These are phyloP conservation scores for Diadromus collaris DNA, from an alignment of 2,888 invertebrate species.

Conservation along the genomic window DNA sequence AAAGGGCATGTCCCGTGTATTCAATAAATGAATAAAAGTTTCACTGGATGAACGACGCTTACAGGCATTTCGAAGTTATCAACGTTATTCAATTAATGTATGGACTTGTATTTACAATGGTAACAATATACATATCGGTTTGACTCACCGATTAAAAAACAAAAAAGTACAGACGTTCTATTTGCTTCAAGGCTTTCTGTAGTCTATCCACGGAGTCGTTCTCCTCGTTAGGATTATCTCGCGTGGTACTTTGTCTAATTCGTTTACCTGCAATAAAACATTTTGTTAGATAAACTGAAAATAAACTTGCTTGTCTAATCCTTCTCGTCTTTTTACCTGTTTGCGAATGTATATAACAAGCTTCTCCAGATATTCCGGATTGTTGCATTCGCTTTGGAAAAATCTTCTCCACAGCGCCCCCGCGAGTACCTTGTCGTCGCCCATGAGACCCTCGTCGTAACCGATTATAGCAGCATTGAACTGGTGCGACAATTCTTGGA, in stretches of 20 bases:
- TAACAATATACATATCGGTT: conserved; percentile 36
- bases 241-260: conserved; percentile 65
- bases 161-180: conserved; percentile 8
- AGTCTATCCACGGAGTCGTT: conserved; percentile 58
- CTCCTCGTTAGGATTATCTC: conserved; percentile 53
- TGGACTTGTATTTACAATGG: conserved; percentile 55
- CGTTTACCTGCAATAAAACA: conserved; percentile 62
- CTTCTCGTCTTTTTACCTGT: conserved; percentile 82
- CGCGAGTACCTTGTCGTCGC: conserved; percentile 89
- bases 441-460: conserved; percentile 93
- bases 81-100: conserved; percentile 57
- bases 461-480: conserved; percentile 92
- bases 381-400: conserved; percentile 85
- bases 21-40: too few relatives aligned
- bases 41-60: not conserved
- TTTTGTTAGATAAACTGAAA: not conserved
- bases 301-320: not conserved
- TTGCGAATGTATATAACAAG: conserved; percentile 89
- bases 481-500: conserved; percentile 87
- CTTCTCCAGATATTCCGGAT: conserved; percentile 85
- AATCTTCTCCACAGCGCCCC: conserved; percentile 93
- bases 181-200: conserved; percentile 27
- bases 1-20: too few relatives aligned
- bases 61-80: conserved; percentile 18
- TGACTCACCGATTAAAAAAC: conserved; percentile 22